Percentiles rank a stretch among this genome's conserved stretches.
These are phyloP conservation scores for Sericinus montela DNA, from an alignment of 2,888 invertebrate genomes.

Conservation along the genomic window DNA sequence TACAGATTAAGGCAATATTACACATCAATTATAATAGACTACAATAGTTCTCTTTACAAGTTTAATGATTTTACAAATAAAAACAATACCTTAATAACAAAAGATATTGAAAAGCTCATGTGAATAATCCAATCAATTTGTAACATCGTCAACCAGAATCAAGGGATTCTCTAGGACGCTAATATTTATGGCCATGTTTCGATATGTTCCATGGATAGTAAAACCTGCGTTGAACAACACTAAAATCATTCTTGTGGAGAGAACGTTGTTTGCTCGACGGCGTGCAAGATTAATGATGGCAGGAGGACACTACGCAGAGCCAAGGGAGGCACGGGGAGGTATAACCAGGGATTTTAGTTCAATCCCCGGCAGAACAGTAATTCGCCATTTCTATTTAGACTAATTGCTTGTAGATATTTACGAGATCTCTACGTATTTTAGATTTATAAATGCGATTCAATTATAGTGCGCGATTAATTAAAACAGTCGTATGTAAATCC, in stretches of 20 bases:
- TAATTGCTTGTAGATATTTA: constrained; percentile 56
- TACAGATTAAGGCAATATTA: no score
- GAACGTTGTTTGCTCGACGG: constrained; percentile 54
- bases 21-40: no score
- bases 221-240: constrained; percentile 53
- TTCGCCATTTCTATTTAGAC: constrained; percentile 40
- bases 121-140: no score
- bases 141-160: background rate
- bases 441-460: constrained; percentile 52
- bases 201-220: constrained; percentile 35
- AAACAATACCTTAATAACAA: no score
- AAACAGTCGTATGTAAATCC: constrained; percentile 24
- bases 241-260: constrained; percentile 45
- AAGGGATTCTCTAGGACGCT: background rate
- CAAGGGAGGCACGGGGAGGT: constrained; percentile 28
- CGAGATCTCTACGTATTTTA: constrained; percentile 33
- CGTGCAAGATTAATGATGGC: constrained; percentile 72
- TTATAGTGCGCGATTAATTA: constrained; percentile 35
- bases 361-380: constrained; percentile 35
- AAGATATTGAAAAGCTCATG: no score
- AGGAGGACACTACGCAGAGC: constrained; percentile 48
- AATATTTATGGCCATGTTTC: background rate
- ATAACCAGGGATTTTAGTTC: constrained; percentile 37
- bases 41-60: no score
- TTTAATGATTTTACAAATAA: no score